Evolutionary conservation across 2,888 invertebrate genomes (phyloP).

Genomic region (Lasiommata megera): DNA sequence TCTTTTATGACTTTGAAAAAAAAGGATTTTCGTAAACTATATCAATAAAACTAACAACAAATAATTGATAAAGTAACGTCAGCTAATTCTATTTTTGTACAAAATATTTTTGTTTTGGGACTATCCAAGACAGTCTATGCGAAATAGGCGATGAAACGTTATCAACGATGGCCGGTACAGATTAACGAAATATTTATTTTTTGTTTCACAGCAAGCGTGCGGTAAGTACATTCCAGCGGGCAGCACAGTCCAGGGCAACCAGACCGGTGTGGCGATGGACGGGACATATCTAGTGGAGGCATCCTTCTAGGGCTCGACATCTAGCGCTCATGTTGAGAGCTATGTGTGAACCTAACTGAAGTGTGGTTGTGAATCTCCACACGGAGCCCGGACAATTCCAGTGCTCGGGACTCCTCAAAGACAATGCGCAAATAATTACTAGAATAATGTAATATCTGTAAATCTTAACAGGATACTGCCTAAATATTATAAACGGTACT

Average conservation of each 20-base stretch:
- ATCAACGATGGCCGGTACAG: neutral
- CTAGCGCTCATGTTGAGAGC: slow-evolving; percentile 65
- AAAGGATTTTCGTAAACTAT: too few relatives aligned
- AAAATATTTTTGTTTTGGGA: neutral
- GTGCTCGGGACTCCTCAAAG: slow-evolving; percentile 26
- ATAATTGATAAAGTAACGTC: neutral
- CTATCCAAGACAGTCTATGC: neutral
- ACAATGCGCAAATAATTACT: slow-evolving; percentile 62
- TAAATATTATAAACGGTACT: slow-evolving; percentile 44
- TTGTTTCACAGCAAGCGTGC: slow-evolving; percentile 86
- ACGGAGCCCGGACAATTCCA: neutral
- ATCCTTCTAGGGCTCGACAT: slow-evolving; percentile 84
- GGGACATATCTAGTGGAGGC: slow-evolving; percentile 93
- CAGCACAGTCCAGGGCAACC: slow-evolving; percentile 89
- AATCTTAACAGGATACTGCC: slow-evolving; percentile 75
- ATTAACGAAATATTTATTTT: slow-evolving; percentile 9
- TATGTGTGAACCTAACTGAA: slow-evolving; percentile 50
- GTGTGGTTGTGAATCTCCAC: slow-evolving; percentile 19
- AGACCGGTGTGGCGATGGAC: slow-evolving; percentile 91
- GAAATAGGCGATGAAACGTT: neutral
- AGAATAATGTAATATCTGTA: slow-evolving; percentile 61
- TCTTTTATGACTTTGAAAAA: too few relatives aligned
- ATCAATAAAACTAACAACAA: too few relatives aligned
- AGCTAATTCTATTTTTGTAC: neutral
- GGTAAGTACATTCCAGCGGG: slow-evolving; percentile 94